phyloP scores from a whole-genome alignment of 2,888 invertebrate species.

The Stramonita haemastoma region DNA sequence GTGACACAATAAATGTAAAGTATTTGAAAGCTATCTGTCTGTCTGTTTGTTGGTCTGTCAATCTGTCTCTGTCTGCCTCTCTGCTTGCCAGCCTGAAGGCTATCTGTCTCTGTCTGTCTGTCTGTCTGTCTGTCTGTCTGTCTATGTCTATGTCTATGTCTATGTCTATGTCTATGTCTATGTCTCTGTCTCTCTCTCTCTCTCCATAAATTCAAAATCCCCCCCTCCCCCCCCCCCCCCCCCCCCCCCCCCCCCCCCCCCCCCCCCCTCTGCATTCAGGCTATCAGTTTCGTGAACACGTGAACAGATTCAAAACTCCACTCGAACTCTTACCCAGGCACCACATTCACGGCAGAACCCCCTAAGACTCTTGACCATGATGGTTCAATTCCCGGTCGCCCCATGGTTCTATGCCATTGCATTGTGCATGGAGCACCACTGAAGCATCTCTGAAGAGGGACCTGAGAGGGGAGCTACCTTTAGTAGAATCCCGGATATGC shows the following conservation, averaged over 20 bases:
- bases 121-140: not conserved
- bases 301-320: too few species aligned
- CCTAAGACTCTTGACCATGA: too few species aligned
- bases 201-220: not conserved
- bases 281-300: too few species aligned
- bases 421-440: too few species aligned
- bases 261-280: not conserved
- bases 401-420: too few species aligned
- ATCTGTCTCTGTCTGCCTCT: not conserved
- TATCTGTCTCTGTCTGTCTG: not conserved
- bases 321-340: too few species aligned
- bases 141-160: not conserved
- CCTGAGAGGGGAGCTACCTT: too few species aligned
- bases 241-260: not conserved
- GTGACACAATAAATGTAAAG: not conserved
- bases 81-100: not conserved
- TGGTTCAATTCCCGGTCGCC: too few species aligned
- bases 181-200: not conserved
- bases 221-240: not conserved
- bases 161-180: not conserved
- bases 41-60: not conserved
- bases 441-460: too few species aligned
- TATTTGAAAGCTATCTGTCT: not conserved
- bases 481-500: too few species aligned
- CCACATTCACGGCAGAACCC: too few species aligned